Conservation (phyloP, 2,888 invertebrate genomes). For the Deilephila porcellus region DNA sequence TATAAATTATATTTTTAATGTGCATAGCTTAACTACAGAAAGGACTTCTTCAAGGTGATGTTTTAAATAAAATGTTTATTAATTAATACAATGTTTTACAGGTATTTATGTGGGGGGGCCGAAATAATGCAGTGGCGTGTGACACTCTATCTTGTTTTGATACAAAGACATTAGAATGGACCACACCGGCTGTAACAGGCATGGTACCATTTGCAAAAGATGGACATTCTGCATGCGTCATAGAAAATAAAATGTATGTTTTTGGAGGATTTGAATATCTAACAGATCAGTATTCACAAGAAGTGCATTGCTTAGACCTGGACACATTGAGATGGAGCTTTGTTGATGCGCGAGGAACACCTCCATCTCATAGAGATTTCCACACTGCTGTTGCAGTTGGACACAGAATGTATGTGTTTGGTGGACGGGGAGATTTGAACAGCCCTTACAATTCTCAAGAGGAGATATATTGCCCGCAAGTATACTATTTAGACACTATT, state of each 20-base stretch:
- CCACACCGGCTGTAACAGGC: constrained; percentile 87
- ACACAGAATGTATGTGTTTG: constrained; percentile 94
- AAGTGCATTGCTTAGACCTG: constrained; percentile 90
- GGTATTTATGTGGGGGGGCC: constrained; percentile 96
- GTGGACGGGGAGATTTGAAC: constrained; percentile 92
- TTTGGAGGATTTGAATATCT: constrained; percentile 97
- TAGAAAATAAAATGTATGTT: constrained; percentile 92
- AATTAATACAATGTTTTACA: constrained; percentile 47
- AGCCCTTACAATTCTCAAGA: constrained; percentile 81
- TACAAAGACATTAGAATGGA: constrained; percentile 88
- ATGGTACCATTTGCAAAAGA: constrained; percentile 92
- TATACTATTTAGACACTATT: constrained; percentile 90
- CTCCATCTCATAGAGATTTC: constrained; percentile 92
- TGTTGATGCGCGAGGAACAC: constrained; percentile 85
- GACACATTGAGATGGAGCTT: constrained; percentile 89
- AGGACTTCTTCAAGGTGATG: background rate
- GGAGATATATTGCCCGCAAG: constrained; percentile 91
- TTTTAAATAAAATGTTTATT: background rate
- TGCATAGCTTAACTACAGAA: no score
- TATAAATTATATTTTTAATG: background rate
- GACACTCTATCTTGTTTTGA: constrained; percentile 93
- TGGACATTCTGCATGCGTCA: constrained; percentile 95
- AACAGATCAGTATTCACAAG: constrained; percentile 91
- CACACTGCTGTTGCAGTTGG: constrained; percentile 93
- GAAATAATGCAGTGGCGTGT: constrained; percentile 93